These are phyloP conservation scores for Eremophila alpestris DNA, from an alignment of 2,797 vertebrate species.

Conservation along the genomic window DNA sequence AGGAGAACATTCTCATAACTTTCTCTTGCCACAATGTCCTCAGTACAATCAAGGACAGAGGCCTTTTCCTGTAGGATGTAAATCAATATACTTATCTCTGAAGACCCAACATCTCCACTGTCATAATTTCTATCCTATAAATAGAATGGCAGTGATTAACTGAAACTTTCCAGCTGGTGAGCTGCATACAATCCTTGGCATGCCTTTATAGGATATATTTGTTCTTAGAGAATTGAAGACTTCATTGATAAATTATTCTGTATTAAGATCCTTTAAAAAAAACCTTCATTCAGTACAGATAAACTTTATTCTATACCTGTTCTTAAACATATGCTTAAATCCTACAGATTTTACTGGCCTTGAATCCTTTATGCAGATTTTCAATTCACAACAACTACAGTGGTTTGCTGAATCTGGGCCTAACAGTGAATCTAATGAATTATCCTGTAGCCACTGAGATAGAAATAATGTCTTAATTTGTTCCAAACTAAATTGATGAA, in stretches of 20 bases:
- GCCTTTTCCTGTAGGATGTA: neutral
- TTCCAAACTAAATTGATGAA: neutral
- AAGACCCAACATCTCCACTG: neutral
- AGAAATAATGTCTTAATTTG: conserved; percentile 21
- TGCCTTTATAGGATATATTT: neutral
- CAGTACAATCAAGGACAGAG: neutral
- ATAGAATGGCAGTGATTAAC: neutral
- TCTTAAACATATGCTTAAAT: neutral
- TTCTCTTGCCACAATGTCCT: neutral
- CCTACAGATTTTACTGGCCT: neutral
- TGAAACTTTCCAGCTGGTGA: neutral
- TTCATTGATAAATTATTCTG: neutral
- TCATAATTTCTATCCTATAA: neutral
- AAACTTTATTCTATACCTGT: neutral
- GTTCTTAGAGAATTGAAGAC: neutral
- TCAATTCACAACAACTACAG: neutral
- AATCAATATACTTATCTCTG: neutral
- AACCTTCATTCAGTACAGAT: neutral
- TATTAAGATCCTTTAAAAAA: neutral
- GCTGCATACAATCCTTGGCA: neutral
- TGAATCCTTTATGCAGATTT: neutral
- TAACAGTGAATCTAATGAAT: conserved; percentile 6
- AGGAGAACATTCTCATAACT: neutral
- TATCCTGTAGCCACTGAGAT: neutral
- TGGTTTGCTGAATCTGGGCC: neutral